Conservation (phyloP, 1,140 invertebrate species). For the Sycobia sp. region DNA sequence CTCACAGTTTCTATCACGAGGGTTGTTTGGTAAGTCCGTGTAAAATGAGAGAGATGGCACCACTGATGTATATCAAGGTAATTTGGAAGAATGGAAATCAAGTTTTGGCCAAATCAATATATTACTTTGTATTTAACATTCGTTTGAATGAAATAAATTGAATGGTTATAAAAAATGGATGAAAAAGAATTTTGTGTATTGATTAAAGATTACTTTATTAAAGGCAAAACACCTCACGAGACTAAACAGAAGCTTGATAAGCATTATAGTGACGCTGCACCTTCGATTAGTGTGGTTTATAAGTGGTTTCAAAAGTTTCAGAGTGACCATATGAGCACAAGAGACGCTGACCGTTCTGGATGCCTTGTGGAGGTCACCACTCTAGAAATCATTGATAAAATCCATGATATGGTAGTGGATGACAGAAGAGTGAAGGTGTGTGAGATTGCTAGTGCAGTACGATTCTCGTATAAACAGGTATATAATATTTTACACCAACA, state of each 20-base stretch:
- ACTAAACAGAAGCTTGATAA: background rate
- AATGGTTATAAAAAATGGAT: too few species aligned
- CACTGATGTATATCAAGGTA: too few species aligned
- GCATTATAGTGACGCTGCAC: background rate
- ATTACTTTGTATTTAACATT: too few species aligned
- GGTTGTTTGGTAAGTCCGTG: too few species aligned
- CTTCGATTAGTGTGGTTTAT: conserved; percentile 1
- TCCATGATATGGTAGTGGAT: background rate
- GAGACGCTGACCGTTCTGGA: background rate
- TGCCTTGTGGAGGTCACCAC: background rate
- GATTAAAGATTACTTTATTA: background rate
- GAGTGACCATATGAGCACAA: background rate
- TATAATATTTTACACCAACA: background rate
- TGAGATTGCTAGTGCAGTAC: background rate
- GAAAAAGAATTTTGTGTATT: background rate
- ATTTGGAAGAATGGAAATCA: too few species aligned
- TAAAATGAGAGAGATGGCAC: too few species aligned
- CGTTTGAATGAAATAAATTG: too few species aligned
- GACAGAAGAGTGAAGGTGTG: background rate
- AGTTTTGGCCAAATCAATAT: too few species aligned
- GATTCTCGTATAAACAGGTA: background rate
- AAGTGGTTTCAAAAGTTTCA: background rate
- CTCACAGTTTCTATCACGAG: too few species aligned
- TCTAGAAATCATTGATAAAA: background rate
- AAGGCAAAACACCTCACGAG: background rate